Base-by-base conservation (phyloP, 2,113 vertebrate species). In the Petrocephalus microphthalmus region DNA sequence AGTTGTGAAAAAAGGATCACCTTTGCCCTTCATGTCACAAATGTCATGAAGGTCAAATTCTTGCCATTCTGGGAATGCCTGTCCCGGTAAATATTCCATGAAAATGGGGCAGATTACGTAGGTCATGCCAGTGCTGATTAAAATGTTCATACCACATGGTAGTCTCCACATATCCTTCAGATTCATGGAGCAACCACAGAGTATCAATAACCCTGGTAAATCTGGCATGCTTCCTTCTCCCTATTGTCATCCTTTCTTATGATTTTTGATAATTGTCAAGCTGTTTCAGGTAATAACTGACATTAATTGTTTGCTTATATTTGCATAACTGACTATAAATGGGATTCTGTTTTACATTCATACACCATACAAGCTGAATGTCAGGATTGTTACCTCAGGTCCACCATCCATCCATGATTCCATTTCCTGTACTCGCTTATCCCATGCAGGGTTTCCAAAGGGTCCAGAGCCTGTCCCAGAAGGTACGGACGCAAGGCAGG, bases 1-100 rank as follows among this genome's bases (percentile, higher is more conserved):
- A 13, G 60, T 89, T 90, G 91, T 91, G 91, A 71, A 88, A 74
- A 74, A 17, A 29, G 29, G 13, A 64, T 33, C 90, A 81, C 89
- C 87, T 42, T 67, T 57, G 25, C 37, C 86, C 82, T 53, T 42
- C 2, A 7, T 84, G 89, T 90, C 87, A 88, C 87, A 52, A 25
- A 47, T 33, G 29, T n/a, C 67, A 89, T 2, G 57, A 74, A 86
- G 87, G 87, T 91, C 89, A 91, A 87, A 78, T 33, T 56, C 89
- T 51, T 53, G 6, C 53, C 0, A 81, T 78, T 17, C 82, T 53
- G 74, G 17, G 84, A 88, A 60, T 88, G 87, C 22, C 52, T 81
- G 13, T 86, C 84, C 33, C 15, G 45, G 25, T 42, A 57, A 57
- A 57, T 53, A 84, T 25, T 13, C n/a, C 49, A 53, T 84, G 22